These are phyloP conservation scores for Vulpes ferrilata DNA, from an alignment of 2,113 vertebrate species.

Conservation along the genomic window DNA sequence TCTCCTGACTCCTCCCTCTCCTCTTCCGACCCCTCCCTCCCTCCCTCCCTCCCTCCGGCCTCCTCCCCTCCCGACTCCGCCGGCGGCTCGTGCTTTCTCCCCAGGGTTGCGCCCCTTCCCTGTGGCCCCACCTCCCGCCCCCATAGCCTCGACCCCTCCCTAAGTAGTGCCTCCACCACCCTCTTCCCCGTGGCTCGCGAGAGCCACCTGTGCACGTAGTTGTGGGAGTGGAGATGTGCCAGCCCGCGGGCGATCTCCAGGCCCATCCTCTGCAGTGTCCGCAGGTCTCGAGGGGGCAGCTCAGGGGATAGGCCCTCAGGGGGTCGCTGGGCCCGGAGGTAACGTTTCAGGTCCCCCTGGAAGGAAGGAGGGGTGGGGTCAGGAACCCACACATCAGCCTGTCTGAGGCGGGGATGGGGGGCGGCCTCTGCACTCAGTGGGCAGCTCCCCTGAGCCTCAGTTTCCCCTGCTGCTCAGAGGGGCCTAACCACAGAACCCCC, in stretches of 20 bases:
- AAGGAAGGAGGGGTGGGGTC: neutral
- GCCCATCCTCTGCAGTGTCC: slow-evolving; percentile 95
- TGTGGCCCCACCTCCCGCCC: neutral
- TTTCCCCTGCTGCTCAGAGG: neutral
- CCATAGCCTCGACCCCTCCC: too few relatives aligned
- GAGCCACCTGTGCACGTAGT: slow-evolving; percentile 94
- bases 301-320: slow-evolving; percentile 95
- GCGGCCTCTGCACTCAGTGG: neutral
- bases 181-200: neutral
- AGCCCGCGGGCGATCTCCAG: slow-evolving; percentile 95
- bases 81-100: fast-evolving
- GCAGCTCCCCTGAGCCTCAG: neutral
- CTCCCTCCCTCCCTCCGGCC: too few relatives aligned
- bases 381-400: neutral
- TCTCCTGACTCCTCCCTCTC: neutral
- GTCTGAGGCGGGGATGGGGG: neutral
- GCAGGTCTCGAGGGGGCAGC: slow-evolving; percentile 91
- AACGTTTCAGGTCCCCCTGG: slow-evolving; percentile 95
- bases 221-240: slow-evolving; percentile 94
- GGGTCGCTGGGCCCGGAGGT: slow-evolving; percentile 93
- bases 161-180: fast-evolving
- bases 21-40: neutral
- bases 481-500: neutral
- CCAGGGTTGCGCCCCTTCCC: neutral
- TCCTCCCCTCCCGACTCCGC: neutral